A percentile compares a stretch with the other conserved stretches of the same genome.
phyloP scores from a whole-genome alignment of 1,140 invertebrate genomes.

The Aphelinus atriplicis region DNA sequence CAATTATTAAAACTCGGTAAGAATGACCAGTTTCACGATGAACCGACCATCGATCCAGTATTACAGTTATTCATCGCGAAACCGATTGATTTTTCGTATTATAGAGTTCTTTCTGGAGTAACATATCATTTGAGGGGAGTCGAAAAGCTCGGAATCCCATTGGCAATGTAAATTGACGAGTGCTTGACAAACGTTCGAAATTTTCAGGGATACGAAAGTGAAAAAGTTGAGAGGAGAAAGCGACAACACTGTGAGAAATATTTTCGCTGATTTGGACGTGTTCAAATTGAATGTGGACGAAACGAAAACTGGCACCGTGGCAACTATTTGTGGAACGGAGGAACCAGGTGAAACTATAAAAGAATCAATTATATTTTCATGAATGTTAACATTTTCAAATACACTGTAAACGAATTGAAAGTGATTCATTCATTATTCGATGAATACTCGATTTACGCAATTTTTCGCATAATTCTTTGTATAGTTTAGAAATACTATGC shows the following conservation, averaged over 20 bases:
- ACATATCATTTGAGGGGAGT: no score
- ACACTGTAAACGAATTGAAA: no score
- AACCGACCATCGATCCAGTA: no score
- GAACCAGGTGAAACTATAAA: conserved; percentile 53
- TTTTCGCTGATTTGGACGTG: conserved; percentile 38
- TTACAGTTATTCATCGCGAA: no score
- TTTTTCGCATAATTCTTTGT: not conserved
- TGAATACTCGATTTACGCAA: not conserved
- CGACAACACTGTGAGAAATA: conserved; percentile 33
- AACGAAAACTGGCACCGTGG: conserved; percentile 47
- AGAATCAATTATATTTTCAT: not conserved
- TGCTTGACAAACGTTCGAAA: no score
- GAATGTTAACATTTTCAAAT: no score
- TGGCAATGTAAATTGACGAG: no score
- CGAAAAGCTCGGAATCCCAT: no score
- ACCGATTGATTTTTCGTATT: no score
- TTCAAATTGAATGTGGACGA: conserved; percentile 42
- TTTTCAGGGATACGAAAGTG: conserved; percentile 19
- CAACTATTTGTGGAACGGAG: conserved; percentile 49
- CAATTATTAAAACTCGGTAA: no score
- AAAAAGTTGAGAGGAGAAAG: conserved; percentile 16
- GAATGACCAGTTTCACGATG: no score
- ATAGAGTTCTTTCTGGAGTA: no score
- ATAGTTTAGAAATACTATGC: not conserved
- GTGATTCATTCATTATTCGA: not conserved